phyloP scores from a whole-genome alignment of 2,797 vertebrate species.

The Naso thynnoides region DNA sequence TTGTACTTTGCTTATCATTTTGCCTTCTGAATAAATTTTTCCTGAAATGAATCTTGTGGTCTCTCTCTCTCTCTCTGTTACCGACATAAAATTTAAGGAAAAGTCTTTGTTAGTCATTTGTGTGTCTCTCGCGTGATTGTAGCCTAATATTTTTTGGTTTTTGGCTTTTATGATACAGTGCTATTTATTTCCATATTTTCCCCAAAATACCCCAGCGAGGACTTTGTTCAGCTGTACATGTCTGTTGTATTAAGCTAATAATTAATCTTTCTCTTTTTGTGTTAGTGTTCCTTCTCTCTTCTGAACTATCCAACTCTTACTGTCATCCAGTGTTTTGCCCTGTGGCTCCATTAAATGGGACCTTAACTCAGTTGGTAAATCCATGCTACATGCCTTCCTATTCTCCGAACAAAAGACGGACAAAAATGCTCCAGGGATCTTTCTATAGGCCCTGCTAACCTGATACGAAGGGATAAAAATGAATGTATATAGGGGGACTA shows the following conservation, averaged over 20 bases:
- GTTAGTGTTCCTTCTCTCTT: background rate
- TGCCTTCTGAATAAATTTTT: too few relatives aligned
- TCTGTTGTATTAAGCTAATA: background rate
- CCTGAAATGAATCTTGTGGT: too few relatives aligned
- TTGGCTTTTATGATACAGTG: background rate
- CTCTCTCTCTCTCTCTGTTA: too few relatives aligned
- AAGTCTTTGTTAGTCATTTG: too few relatives aligned
- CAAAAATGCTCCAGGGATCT: conserved; percentile 43
- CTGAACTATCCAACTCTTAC: background rate
- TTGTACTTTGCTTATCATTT: too few relatives aligned
- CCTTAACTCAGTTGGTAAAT: conserved; percentile 39
- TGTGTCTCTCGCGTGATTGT: background rate
- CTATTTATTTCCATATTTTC: conserved; percentile 2
- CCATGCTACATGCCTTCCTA: conserved; percentile 49
- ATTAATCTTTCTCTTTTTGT: background rate
- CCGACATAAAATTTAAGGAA: too few relatives aligned
- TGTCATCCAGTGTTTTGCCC: conserved; percentile 7
- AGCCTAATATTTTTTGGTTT: background rate
- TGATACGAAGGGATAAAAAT: conserved; percentile 49
- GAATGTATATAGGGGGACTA: conserved; percentile 12
- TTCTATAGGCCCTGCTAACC: conserved; percentile 25
- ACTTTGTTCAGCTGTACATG: background rate
- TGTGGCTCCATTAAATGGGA: conserved; percentile 27
- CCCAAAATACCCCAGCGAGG: background rate
- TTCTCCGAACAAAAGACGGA: conserved; percentile 57